These are phyloP conservation scores for Anastrepha ludens DNA, from an alignment of 1,140 invertebrate species.

Conservation along the genomic window DNA sequence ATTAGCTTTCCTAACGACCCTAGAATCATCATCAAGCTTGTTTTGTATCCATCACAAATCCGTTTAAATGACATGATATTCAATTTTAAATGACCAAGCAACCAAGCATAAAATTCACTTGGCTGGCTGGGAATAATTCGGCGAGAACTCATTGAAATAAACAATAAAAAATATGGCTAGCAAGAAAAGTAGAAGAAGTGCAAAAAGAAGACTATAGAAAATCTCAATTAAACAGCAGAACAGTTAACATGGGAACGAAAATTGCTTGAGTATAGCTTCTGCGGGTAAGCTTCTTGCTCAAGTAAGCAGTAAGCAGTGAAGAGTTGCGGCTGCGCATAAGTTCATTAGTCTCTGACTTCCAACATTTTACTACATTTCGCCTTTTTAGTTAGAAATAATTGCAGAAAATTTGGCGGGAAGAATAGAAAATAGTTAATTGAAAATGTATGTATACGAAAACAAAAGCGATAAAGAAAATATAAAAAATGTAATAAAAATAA, in stretches of 20 bases:
- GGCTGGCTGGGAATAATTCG: slow-evolving; percentile 17
- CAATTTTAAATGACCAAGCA: not conserved
- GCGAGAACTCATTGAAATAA: slow-evolving; percentile 19
- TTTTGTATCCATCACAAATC: not conserved
- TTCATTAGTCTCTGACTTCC: slow-evolving; percentile 22
- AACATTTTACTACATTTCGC: not conserved
- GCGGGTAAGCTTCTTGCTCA: not conserved
- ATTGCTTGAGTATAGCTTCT: not conserved
- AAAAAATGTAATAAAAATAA: not conserved
- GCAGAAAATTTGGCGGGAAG: slow-evolving; percentile 14
- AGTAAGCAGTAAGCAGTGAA: not conserved
- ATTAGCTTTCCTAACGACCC: not conserved
- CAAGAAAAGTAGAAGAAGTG: not conserved
- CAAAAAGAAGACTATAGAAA: not conserved
- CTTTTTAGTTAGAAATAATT: slow-evolving; percentile 39
- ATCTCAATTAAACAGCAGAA: not conserved
- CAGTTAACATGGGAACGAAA: slow-evolving; percentile 4
- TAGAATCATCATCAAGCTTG: not conserved
- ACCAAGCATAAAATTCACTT: slow-evolving; percentile 37
- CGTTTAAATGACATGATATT: slow-evolving; percentile 29
- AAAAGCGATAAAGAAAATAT: not conserved
- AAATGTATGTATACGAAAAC: not conserved
- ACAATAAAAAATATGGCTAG: not conserved
- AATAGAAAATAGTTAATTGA: slow-evolving; percentile 1
- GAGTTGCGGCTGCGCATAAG: not conserved